phyloP scores from a whole-genome alignment of 2,888 invertebrate species.

The Eupithecia exiguata region DNA sequence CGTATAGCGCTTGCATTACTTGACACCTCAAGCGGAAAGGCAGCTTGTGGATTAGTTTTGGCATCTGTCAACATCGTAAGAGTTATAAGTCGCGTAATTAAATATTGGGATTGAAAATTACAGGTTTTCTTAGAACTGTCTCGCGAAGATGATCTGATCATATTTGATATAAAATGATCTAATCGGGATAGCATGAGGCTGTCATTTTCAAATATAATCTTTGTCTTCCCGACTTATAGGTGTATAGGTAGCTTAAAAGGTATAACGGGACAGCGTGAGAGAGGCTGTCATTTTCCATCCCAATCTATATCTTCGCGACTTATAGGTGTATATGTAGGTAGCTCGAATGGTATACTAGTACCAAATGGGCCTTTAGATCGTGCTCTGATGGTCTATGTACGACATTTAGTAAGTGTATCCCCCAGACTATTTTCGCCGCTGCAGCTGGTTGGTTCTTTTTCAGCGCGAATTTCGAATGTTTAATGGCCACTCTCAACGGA shows the following conservation, averaged over 20 bases:
- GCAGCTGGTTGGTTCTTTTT: neutral
- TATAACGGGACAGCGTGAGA: no score
- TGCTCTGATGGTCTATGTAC: neutral
- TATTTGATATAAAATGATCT: no score
- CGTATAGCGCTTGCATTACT: slow-evolving; percentile 80
- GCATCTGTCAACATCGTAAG: slow-evolving; percentile 59
- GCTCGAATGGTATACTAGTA: no score
- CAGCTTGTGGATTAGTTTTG: slow-evolving; percentile 66
- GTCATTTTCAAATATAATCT: neutral
- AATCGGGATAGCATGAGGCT: neutral
- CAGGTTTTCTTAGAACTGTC: no score
- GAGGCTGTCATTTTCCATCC: no score
- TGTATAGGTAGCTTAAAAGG: neutral
- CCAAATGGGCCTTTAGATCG: no score
- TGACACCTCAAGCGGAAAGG: slow-evolving; percentile 77
- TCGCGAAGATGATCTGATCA: no score
- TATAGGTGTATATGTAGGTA: neutral
- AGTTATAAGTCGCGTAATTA: neutral
- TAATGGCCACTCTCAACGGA: neutral
- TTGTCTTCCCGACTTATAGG: neutral
- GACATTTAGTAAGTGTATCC: neutral
- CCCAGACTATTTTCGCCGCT: neutral
- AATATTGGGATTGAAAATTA: neutral
- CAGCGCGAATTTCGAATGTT: neutral
- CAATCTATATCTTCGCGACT: neutral